Evolutionary conservation across 2,797 vertebrate species (phyloP).

Genomic region (Falco cherrug): DNA sequence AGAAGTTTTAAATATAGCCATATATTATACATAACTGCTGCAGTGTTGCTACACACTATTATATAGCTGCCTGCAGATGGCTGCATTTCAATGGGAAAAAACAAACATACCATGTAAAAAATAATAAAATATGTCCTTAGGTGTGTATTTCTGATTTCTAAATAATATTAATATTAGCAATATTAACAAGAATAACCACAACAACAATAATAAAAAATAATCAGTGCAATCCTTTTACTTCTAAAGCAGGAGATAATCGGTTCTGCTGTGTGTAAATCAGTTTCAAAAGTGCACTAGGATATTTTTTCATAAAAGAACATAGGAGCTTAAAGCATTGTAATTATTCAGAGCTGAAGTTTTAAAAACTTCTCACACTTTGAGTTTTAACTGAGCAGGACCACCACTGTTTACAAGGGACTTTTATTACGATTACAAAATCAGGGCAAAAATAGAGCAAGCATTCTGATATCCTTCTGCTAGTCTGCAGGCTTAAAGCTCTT

Average conservation of each 20-base stretch:
- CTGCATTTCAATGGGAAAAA: constrained; percentile 42
- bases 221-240: background rate
- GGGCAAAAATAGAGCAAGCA: background rate
- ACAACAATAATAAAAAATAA: background rate
- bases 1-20: constrained; percentile 1
- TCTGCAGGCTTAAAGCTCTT: background rate
- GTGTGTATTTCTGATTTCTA: background rate
- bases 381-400: background rate
- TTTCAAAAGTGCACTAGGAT: background rate
- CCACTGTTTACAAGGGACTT: background rate
- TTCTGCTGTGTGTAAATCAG: background rate
- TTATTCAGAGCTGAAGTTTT: background rate
- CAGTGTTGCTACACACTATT: background rate
- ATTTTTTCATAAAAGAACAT: background rate
- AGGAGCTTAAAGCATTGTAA: background rate
- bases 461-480: background rate
- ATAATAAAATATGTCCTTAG: background rate
- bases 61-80: constrained; percentile 53
- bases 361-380: background rate
- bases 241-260: background rate
- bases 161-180: background rate
- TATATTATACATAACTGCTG: background rate
- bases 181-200: background rate
- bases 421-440: background rate
- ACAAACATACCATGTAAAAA: background rate